Evolutionary conservation across 2,888 invertebrate species (phyloP).

Genomic region (Drosophila kanekoi): DNA sequence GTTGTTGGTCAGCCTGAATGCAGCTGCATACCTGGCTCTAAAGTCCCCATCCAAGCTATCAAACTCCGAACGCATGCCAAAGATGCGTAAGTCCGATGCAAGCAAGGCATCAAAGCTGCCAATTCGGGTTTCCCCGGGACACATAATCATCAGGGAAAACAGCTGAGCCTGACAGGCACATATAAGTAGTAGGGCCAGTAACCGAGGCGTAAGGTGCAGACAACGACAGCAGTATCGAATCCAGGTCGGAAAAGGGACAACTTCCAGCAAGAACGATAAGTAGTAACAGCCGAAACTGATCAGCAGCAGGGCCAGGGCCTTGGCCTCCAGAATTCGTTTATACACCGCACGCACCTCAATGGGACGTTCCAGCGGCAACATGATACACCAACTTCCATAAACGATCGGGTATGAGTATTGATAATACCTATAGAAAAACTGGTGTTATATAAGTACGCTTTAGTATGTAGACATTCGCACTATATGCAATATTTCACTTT

Average conservation of each 20-base stretch:
- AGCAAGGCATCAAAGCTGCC: constrained; percentile 53
- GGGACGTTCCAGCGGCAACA: constrained; percentile 54
- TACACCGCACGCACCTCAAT: constrained; percentile 16
- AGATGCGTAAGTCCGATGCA: constrained; percentile 43
- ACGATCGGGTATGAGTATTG: constrained; percentile 53
- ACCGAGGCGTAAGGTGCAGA: background rate
- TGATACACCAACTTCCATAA: constrained; percentile 48
- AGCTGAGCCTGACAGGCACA: constrained; percentile 49
- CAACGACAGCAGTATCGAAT: background rate
- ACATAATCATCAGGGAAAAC: constrained; percentile 26
- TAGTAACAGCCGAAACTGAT: background rate
- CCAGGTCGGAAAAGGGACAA: background rate
- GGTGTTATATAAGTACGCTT: too few species aligned
- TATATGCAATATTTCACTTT: too few species aligned
- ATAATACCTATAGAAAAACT: constrained; percentile 6
- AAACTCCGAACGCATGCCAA: constrained; percentile 46
- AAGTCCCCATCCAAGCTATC: constrained; percentile 25
- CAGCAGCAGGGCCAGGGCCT: constrained; percentile 7
- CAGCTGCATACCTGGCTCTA: constrained; percentile 56
- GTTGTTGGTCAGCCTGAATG: constrained; percentile 47
- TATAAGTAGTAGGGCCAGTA: constrained; percentile 25
- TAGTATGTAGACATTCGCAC: too few species aligned
- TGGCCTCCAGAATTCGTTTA: constrained; percentile 17
- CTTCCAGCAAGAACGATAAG: background rate
- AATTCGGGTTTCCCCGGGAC: constrained; percentile 29